Conservation (phyloP, 1,140 invertebrate species). For the Catajapyx aquilonaris region DNA sequence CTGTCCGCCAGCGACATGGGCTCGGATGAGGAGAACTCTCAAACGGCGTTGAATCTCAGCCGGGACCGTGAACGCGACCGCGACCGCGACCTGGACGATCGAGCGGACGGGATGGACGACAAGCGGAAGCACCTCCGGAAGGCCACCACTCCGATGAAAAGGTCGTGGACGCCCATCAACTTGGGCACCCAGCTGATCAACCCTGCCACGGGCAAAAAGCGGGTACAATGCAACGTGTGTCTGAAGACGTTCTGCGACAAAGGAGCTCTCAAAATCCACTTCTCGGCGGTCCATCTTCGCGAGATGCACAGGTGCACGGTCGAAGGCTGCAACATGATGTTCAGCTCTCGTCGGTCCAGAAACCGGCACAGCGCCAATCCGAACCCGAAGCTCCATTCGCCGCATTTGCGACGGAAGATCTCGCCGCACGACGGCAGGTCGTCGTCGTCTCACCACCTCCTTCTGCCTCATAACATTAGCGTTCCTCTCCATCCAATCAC, state of each 20-base stretch:
- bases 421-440: constrained; percentile 80
- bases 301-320: constrained; percentile 99
- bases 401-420: constrained; percentile 74
- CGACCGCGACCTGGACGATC: constrained; percentile 6
- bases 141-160: constrained; percentile 66
- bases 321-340: constrained; percentile 98
- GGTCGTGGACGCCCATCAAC: constrained; percentile 78
- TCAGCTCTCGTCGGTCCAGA: constrained; percentile 82
- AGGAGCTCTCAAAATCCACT: constrained; percentile 97
- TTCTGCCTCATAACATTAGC: constrained; percentile 35
- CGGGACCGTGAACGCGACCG: constrained; percentile 16
- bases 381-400: constrained; percentile 94
- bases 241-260: constrained; percentile 99
- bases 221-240: constrained; percentile 95
- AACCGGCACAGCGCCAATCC: constrained; percentile 96
- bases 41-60: constrained; percentile 45
- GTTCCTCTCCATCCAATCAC: neutral
- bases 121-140: constrained; percentile 38
- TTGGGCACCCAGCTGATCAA: constrained; percentile 77
- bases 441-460: constrained; percentile 56
- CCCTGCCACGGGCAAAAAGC: constrained; percentile 77
- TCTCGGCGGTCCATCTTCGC: constrained; percentile 91
- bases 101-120: constrained; percentile 15
- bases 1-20: constrained; percentile 32
- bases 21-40: constrained; percentile 30